Evolutionary conservation across 2,888 invertebrate genomes (phyloP).

Genomic region (Eupeodes latifasciatus): DNA sequence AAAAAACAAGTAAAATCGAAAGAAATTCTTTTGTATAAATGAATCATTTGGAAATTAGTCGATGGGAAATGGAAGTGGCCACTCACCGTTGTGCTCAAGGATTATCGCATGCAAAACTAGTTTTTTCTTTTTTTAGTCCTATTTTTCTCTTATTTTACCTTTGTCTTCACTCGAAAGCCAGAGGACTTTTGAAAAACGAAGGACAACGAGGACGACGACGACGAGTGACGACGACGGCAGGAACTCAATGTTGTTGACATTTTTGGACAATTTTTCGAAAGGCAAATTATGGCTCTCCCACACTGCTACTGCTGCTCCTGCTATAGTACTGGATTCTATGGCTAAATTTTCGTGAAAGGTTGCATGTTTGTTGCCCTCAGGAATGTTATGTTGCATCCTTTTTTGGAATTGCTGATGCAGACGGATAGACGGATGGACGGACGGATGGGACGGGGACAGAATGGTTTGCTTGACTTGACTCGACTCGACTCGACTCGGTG

Average conservation of each 20-base stretch:
- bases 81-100: conserved; percentile 61
- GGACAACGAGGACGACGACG: conserved; percentile 36
- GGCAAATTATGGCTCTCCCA: conserved; percentile 65
- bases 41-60: conserved; percentile 76
- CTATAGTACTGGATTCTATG: background rate
- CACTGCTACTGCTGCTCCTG: background rate
- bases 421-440: conserved; percentile 1
- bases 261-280: conserved; percentile 72
- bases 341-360: conserved; percentile 59
- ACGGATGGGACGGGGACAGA: background rate
- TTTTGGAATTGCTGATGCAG: conserved; percentile 48
- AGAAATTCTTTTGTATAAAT: conserved; percentile 66
- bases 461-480: no score
- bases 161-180: background rate
- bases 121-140: conserved; percentile 50
- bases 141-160: conserved; percentile 22
- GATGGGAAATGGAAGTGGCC: conserved; percentile 71
- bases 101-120: conserved; percentile 73
- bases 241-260: conserved; percentile 71
- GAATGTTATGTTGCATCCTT: conserved; percentile 65
- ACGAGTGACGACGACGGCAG: background rate
- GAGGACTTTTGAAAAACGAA: conserved; percentile 20
- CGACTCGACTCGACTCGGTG: background rate
- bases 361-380: conserved; percentile 65
- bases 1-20: conserved; percentile 11